Evolutionary conservation across 2,888 invertebrate species (phyloP), one percentile per base, ranked within the genome.

Genomic region (Deilephila porcellus): DNA sequence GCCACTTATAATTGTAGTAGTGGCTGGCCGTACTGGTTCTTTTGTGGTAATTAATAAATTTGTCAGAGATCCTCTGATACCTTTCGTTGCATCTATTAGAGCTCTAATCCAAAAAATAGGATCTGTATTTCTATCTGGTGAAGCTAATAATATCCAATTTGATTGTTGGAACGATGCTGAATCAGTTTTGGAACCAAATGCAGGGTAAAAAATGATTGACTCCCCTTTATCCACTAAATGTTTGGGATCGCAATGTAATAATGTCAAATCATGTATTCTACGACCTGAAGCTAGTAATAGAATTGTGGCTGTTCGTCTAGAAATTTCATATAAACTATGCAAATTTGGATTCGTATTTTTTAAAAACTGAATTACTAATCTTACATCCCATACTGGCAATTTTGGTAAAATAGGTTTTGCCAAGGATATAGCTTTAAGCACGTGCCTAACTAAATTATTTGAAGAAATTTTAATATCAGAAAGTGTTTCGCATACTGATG

Each of bases 371-470:
- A 56, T 17, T n/a, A 56, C 17, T 19, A 56, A 19, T 17, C 56
- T 56, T 56, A n/a, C 56, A 56, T 56, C 56, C 56, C 56, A 56
- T 19, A 56, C n/a, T n/a, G 56, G 56, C n/a, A 56, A 56, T 56
- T 56, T 17, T 19, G 56, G n/a, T 5, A n/a, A n/a, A 17, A 56
- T 17, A 17, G 19, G 32, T 32, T 32, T 32, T 32, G 32, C 32
- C n/a, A 60, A 5, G 60, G 60, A 60, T n/a, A 60, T 60, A 60
- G 60, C 60, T 60, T 60, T 60, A 8, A 60, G 60, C n/a, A 60
- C n/a, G 8, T 60, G 60, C 20, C n/a, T 60, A 20, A 60, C 60
- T 20, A 60, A 20, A n/a, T 8, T 8, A 20, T 60, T 60, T 60
- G 60, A n/a, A 60, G n/a, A n/a, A n/a, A 60, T 6, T 20, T 60